Evolutionary conservation across 2,888 invertebrate species (phyloP), one percentile per base, ranked within the genome.

Genomic region (Drosophila setosimentum): DNA sequence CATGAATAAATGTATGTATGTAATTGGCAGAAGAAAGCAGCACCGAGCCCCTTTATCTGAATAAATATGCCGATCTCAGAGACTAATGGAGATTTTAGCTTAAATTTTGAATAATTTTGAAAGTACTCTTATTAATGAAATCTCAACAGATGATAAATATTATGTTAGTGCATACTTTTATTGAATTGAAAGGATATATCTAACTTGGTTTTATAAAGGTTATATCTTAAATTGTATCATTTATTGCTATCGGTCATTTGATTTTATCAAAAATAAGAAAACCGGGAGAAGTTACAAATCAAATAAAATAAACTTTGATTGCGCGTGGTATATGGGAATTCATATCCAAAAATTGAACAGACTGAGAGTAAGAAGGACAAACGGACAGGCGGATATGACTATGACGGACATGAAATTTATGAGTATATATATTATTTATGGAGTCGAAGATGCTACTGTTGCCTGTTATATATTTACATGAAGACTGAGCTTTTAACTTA

Each of bases 401-500:
- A 45, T 4, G 2, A n/a, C 10, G n/a, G 4, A n/a, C n/a, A n/a
- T 10, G 40, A 10, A n/a, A 40, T 5, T 40, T 11, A 1, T 42
- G 2, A 21, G 5, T 21, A 42, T 11, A 21, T 11, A 8, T 24
- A 45, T 24, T 24, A 7, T 45, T 24, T 21, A 21, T 21, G 13
- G 13, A 7, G 13, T 24, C 11, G 45, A 24, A 24, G 21, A 16
- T 24, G 45, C 7, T 16, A 7, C 13, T 16, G 13, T 45, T 21
- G 1, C 21, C 7, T 21, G 13, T 45, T 7, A 3, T 24, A 24
- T 24, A 45, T 16, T 45, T 45, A 45, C 16, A 8, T 7, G 21
- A n/a, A 21, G 6, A 57, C 21, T 21, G 8, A 24, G 10, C 42
- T 33, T 11, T n/a, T 3, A 11, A 94, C 96, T 96, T 92, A 97